Evolutionary conservation across 2,797 vertebrate genomes (phyloP).

Genomic region (Micrastur ruficollis): DNA sequence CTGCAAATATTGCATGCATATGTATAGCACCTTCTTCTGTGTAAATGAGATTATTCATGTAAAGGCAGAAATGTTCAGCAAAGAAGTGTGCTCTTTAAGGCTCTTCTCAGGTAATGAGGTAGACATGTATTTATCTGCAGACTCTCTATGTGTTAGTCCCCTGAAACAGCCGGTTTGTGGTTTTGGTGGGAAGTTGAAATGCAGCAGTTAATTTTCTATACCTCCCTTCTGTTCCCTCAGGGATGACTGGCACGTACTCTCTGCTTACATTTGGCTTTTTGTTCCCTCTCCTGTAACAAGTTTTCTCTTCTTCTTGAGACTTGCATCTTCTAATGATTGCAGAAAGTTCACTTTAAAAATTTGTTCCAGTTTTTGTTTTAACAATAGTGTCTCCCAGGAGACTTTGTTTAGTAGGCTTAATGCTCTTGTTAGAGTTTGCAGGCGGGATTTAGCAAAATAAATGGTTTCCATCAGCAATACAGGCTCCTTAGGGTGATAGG

Average conservation of each 20-base stretch:
- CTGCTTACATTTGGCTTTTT: constrained; percentile 35
- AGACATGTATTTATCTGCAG: constrained; percentile 6
- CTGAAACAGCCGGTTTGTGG: neutral
- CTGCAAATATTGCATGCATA: neutral
- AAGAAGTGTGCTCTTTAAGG: neutral
- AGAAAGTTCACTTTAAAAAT: constrained; percentile 20
- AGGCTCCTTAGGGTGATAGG: constrained; percentile 13
- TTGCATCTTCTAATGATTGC: neutral
- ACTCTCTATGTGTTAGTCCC: neutral
- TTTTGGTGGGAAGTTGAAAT: constrained; percentile 18
- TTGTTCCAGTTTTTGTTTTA: constrained; percentile 15
- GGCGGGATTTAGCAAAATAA: constrained; percentile 15
- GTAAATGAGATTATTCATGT: neutral
- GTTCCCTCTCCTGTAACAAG: neutral
- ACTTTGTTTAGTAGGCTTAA: neutral
- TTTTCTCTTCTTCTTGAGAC: constrained; percentile 6
- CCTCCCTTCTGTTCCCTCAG: constrained; percentile 1
- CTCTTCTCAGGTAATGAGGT: constrained; percentile 13
- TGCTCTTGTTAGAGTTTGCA: neutral
- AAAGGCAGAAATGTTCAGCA: neutral
- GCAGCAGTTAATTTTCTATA: neutral
- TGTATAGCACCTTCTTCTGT: neutral
- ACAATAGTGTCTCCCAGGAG: constrained; percentile 12
- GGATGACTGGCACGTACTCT: neutral
- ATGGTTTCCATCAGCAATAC: constrained; percentile 4